Evolutionary conservation across 35 echinoderm and acorn worm species (phyloP).

Genomic region (Acanthaster planci): DNA sequence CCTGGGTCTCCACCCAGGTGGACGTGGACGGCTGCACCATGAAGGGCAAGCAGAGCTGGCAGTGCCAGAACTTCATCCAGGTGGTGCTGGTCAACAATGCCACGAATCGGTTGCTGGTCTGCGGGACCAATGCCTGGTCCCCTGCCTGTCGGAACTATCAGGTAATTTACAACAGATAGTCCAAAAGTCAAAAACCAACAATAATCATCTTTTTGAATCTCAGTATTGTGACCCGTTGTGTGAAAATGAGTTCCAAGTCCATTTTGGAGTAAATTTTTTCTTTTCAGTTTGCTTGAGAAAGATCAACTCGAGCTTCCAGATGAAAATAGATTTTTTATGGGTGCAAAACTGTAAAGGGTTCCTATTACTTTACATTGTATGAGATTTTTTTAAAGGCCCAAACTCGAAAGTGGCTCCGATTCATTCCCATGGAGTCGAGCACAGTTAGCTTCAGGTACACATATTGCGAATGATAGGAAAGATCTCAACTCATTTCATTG

Average conservation of each 20-base stretch:
- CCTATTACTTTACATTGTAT: no score
- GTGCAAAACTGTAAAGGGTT: no score
- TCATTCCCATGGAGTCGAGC: no score
- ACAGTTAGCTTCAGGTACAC: no score
- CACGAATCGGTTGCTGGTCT: conserved; percentile 50
- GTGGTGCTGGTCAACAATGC: conserved; percentile 49
- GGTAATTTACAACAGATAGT: conserved; percentile 36
- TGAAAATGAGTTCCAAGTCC: background rate
- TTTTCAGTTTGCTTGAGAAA: no score
- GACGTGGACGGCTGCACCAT: conserved; percentile 38
- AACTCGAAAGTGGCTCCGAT: no score
- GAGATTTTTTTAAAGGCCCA: no score
- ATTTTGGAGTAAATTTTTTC: background rate
- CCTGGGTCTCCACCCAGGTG: background rate
- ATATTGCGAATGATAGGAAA: no score
- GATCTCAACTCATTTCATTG: no score
- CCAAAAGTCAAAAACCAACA: no score
- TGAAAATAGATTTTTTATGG: no score
- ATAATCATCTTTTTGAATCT: background rate
- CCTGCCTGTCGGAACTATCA: conserved; percentile 55
- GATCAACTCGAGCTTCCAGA: no score
- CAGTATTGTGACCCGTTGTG: background rate
- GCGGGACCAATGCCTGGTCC: conserved; percentile 65
- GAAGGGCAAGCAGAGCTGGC: conserved; percentile 54
- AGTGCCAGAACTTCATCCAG: conserved; percentile 68